Evolutionary conservation across 1,140 invertebrate species (phyloP), one percentile per base, ranked within the genome.

Genomic region (Coelopa frigida): DNA sequence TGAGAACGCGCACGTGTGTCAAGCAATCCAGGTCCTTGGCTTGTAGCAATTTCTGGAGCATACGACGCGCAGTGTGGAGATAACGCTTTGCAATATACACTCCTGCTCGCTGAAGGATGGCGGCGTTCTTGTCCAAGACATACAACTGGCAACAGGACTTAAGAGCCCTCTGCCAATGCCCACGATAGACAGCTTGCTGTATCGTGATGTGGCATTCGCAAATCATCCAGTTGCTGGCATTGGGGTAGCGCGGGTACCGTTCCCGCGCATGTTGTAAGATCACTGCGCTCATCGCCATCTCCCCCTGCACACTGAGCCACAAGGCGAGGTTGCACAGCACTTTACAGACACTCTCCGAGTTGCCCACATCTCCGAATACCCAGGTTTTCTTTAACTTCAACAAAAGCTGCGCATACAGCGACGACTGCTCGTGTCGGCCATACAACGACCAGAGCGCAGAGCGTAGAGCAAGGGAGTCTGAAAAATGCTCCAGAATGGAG

Each of bases 401-500:
- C 14, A 92, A 69, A 15, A 91, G 58, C 60, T 92, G 88, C 35
- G 82, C 82, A 58, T 78, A 84, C 26, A 92, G 70, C 0, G 82
- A 83, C 0, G 81, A 80, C 75, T 90, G 83, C 69, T 87, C 86
- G 26, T 80, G 82, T 67, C 89, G 86, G 0, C 90, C 90, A 67
- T 92, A 94, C 43, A 89, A 77, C 11, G 80, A 75, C 89, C 89
- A 94, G 1, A 94, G 71, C 0, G 85, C 84, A 3, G 88, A 82
- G 54, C 88, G 85, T 60, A 91, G 81, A 0, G 84, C 78, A 47
- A 85, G 78, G 21, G 83, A 86, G 32, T 83, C 81, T 29, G 84
- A 82, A 50, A 87, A 82, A 39, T 93, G 72, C 55, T 91, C 87
- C 3, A 79, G 75, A 73, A 89, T 80, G 1, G 85, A 87, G 63